Percentiles rank a stretch among this genome's conserved stretches.
Evolutionary conservation across 2,888 invertebrate species (phyloP).

Genomic region (Synergus japonicus): DNA sequence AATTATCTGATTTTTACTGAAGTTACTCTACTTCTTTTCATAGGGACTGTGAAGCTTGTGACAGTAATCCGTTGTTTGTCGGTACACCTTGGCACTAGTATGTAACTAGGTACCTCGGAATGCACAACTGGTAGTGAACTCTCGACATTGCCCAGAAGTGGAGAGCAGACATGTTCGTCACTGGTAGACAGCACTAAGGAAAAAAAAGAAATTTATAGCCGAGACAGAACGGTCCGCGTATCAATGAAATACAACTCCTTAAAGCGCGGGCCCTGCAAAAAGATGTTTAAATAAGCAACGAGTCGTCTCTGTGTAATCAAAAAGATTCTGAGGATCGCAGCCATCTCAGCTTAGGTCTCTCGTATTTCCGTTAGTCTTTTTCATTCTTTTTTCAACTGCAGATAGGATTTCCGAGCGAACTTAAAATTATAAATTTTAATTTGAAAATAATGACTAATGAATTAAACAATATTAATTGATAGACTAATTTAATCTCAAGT

Average conservation of each 20-base stretch:
- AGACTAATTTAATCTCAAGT: not conserved
- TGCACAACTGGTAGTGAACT: slow-evolving; percentile 29
- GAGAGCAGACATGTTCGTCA: slow-evolving; percentile 21
- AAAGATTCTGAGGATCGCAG: slow-evolving; percentile 22
- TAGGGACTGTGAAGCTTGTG: no score
- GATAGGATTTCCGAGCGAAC: not conserved
- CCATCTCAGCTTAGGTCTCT: not conserved
- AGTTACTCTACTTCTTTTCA: no score
- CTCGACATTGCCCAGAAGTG: slow-evolving; percentile 32
- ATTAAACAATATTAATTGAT: not conserved
- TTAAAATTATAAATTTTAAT: not conserved
- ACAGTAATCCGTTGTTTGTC: not conserved
- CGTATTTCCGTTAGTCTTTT: slow-evolving; percentile 3
- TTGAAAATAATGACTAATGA: not conserved
- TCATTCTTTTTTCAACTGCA: not conserved
- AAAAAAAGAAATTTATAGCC: slow-evolving; percentile 33
- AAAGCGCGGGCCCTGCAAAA: slow-evolving; percentile 21
- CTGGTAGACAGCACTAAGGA: slow-evolving; percentile 29
- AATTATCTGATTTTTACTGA: no score
- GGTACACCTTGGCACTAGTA: not conserved
- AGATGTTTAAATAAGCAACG: slow-evolving; percentile 34
- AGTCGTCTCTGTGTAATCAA: slow-evolving; percentile 21
- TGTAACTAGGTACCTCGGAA: not conserved
- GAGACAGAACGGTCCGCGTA: slow-evolving; percentile 34
- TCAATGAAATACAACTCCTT: slow-evolving; percentile 20